Evolutionary conservation across 1,140 invertebrate species (phyloP).

Genomic region (Sipha flava): DNA sequence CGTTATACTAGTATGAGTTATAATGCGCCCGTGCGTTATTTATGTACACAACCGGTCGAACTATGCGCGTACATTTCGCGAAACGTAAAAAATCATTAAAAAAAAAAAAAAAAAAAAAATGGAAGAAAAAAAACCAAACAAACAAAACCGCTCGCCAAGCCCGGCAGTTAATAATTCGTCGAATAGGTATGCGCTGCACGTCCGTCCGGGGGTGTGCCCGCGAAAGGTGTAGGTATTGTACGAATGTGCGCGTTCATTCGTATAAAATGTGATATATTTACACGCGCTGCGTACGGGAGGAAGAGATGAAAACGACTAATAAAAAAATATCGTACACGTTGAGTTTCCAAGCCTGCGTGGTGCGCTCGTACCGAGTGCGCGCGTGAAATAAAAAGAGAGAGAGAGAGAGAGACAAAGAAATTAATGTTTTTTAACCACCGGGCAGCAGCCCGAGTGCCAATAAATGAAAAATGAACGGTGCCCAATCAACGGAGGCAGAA

Average conservation of each 20-base stretch:
- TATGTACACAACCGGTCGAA: background rate
- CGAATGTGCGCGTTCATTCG: background rate
- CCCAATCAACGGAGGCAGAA: constrained; percentile 30
- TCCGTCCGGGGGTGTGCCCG: background rate
- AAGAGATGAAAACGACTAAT: constrained; percentile 16
- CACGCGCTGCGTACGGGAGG: background rate
- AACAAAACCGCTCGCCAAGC: background rate
- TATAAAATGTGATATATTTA: background rate
- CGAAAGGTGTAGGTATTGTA: background rate
- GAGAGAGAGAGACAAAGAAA: too few relatives aligned
- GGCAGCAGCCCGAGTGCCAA: constrained; percentile 18
- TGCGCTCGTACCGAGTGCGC: too few relatives aligned
- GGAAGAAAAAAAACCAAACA: too few relatives aligned
- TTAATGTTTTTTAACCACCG: constrained; percentile 8
- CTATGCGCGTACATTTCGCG: background rate
- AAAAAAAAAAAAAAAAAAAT: background rate
- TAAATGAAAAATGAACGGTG: constrained; percentile 27
- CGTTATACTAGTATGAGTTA: too few relatives aligned
- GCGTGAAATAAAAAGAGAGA: too few relatives aligned
- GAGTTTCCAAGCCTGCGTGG: too few relatives aligned
- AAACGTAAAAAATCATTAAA: background rate
- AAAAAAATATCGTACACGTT: background rate
- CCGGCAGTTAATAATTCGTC: background rate
- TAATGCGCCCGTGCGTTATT: too few relatives aligned
- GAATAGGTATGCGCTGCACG: background rate